A percentile compares a stretch with the other conserved stretches of the same genome.
Conservation (phyloP, 2,888 invertebrate genomes). For the Macrosoma leucophasiata region DNA sequence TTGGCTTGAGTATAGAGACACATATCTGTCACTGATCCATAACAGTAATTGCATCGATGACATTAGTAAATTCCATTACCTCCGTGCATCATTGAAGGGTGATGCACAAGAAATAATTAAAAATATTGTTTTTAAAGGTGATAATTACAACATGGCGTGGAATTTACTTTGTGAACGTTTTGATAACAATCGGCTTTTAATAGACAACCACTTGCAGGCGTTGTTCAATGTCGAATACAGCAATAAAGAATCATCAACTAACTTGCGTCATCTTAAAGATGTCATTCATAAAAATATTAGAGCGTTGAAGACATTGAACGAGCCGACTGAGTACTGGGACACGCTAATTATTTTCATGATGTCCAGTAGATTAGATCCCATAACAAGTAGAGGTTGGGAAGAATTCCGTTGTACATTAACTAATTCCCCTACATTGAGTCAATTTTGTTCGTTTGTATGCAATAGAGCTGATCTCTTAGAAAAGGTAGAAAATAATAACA, state of each 20-base stretch:
- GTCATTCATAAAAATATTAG: slow-evolving; percentile 12
- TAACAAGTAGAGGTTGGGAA: slow-evolving; percentile 6
- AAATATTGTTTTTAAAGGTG: slow-evolving; percentile 15
- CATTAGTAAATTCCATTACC: slow-evolving; percentile 19
- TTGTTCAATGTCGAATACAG: slow-evolving; percentile 4
- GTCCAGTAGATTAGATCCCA: neutral
- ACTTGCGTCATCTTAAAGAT: slow-evolving; percentile 2
- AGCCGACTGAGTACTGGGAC: slow-evolving; percentile 12
- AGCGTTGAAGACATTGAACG: slow-evolving; percentile 12
- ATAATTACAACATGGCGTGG: slow-evolving; percentile 18
- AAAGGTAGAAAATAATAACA: slow-evolving; percentile 18
- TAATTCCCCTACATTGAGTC: neutral
- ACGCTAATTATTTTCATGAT: slow-evolving; percentile 2
- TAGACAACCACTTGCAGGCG: slow-evolving; percentile 10
- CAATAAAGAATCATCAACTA: slow-evolving; percentile 4
- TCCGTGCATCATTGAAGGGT: slow-evolving; percentile 18
- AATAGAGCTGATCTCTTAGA: slow-evolving; percentile 7
- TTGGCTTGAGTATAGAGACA: slow-evolving; percentile 19
- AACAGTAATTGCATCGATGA: slow-evolving; percentile 11
- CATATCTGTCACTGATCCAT: slow-evolving; percentile 15
- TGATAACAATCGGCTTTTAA: slow-evolving; percentile 14
- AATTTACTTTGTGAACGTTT: slow-evolving; percentile 17
- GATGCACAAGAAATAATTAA: slow-evolving; percentile 17
- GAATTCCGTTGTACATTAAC: slow-evolving; percentile 7
- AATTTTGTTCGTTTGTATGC: slow-evolving; percentile 8